These are phyloP conservation scores for Notiomystis cincta DNA, from an alignment of 2,113 vertebrate species.

Conservation along the genomic window DNA sequence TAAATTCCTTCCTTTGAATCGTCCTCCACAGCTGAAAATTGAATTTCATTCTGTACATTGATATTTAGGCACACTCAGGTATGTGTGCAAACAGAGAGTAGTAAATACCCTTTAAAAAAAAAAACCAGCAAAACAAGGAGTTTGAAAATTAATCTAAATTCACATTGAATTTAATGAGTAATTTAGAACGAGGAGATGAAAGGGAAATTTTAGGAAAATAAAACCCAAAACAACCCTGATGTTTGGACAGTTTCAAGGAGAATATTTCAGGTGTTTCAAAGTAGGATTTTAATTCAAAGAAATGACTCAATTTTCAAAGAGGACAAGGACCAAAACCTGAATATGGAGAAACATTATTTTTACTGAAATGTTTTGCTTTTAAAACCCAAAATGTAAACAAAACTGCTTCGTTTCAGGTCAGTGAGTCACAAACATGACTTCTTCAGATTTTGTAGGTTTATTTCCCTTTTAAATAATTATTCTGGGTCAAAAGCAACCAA, in stretches of 20 bases:
- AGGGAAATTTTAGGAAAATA: background rate
- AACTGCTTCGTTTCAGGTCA: background rate
- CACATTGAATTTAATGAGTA: background rate
- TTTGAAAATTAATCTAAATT: background rate
- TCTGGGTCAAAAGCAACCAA: background rate
- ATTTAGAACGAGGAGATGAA: background rate
- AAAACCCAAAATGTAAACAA: background rate
- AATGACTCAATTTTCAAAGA: background rate
- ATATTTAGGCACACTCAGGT: background rate
- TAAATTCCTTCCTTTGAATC: background rate
- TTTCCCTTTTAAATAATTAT: background rate
- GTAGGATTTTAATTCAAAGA: background rate
- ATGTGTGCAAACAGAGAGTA: background rate
- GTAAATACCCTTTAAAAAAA: background rate
- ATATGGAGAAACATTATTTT: background rate
- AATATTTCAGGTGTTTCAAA: background rate
- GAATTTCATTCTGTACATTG: background rate
- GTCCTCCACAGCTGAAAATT: background rate
- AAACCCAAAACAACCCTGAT: background rate
- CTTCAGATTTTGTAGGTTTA: background rate
- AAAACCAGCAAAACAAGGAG: background rate
- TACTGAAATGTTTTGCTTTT: background rate
- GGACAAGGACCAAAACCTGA: background rate
- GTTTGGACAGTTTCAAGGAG: background rate
- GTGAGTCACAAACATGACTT: background rate